A percentile compares a stretch with the other conserved stretches of the same genome.
These are phyloP conservation scores for Paramormyrops kingsleyae DNA, from an alignment of 2,113 vertebrate genomes.

Conservation along the genomic window DNA sequence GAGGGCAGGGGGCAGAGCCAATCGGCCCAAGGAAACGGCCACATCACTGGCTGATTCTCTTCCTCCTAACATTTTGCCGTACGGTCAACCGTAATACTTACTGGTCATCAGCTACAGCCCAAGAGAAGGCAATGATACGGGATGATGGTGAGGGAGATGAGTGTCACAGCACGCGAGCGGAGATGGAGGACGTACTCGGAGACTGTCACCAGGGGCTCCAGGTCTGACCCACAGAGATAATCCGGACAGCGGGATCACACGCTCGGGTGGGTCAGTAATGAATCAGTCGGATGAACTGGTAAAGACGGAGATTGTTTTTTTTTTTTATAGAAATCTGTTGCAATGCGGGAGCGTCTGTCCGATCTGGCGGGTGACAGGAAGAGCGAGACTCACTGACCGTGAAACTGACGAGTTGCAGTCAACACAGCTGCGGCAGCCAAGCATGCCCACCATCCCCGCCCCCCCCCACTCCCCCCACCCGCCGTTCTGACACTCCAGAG, in stretches of 20 bases:
- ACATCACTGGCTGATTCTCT: neutral
- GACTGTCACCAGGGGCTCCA: neutral
- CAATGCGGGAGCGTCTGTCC: neutral
- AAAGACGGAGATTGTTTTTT: neutral
- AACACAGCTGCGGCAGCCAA: slow-evolving; percentile 12
- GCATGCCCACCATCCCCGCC: neutral
- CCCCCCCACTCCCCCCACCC: too few relatives aligned
- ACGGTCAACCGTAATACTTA: neutral
- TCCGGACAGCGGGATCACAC: slow-evolving; percentile 13
- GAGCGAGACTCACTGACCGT: slow-evolving; percentile 17
- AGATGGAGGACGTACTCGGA: neutral
- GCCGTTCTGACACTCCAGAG: neutral
- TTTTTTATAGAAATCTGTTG: slow-evolving; percentile 6
- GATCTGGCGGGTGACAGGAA: neutral
- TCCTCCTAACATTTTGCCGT: neutral
- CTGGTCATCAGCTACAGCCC: neutral
- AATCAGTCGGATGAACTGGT: slow-evolving; percentile 26
- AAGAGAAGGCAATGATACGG: neutral
- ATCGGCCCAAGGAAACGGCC: neutral
- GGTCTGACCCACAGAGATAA: slow-evolving; percentile 18
- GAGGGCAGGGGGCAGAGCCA: neutral
- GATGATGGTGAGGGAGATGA: neutral
- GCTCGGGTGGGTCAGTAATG: slow-evolving; percentile 27
- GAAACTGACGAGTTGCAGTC: slow-evolving; percentile 32
- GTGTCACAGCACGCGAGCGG: neutral